Base-by-base conservation (phyloP, 2,888 invertebrate genomes). In the Octonoba sinensis region DNA sequence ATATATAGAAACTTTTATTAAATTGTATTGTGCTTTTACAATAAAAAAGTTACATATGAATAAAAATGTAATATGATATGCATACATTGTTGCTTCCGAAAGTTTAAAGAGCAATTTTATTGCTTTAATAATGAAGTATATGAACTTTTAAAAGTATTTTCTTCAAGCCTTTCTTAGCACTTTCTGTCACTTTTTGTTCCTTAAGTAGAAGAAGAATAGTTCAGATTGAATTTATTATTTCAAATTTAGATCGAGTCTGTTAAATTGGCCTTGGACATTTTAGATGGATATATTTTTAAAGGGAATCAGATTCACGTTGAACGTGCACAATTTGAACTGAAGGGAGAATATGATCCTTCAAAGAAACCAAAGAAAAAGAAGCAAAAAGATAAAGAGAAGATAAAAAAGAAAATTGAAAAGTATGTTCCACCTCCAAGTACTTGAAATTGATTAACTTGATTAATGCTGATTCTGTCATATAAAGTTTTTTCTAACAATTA, bases 371-470 rank as follows among this genome's bases (percentile, higher is more conserved):
- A 96, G 88, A 93, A 94, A 88, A 94, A 93, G 88, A 95, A 95
- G 88, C 89, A 92, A 82, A 93, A 93, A 86, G 96, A 96, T 85
- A 93, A 96, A 86, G 95, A 97, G 85, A 97, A 96, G 87, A 88
- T 96, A 74, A 95, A 95, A 89, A 96, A 96, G 88, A 93, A 94
- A 89, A 95, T 98, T 88, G 95, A 97, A 87, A 97, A 96, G 92
- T 94, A 88, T 49, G 1, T 62, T 11, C 1, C 18, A 54, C 6
- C 4, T 54, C 54, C 18, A 54, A 3, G 8, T 54, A 54, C 6
- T 54, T 16, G 8, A 15, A 1, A 18, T 1, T 54, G 1, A 54
- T 15, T 18, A 6, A 18, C 6, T 18, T 4, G 54, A 18, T 16
- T 51, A 54, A 54, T 54, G n/a, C 54, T n/a, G 18, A 54, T 18